A percentile compares a stretch with the other conserved stretches of the same genome.
phyloP scores from a whole-genome alignment of 2,113 vertebrate species.

The Crocuta crocuta region DNA sequence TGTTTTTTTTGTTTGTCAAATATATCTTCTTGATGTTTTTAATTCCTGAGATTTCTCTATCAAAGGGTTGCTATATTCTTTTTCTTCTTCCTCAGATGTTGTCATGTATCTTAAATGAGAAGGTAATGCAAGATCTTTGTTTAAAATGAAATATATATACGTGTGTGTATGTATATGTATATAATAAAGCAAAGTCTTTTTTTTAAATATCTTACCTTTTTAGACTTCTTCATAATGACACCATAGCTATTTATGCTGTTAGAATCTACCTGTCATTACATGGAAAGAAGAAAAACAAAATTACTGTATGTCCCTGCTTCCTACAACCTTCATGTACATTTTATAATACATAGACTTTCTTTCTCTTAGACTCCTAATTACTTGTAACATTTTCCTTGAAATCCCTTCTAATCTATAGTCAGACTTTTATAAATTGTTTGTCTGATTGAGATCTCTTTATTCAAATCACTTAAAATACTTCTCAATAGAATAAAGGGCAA shows the following conservation, averaged over 20 bases:
- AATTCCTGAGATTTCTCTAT: background rate
- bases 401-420: background rate
- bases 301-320: background rate
- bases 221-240: background rate
- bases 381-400: background rate
- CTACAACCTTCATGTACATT: background rate
- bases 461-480: background rate
- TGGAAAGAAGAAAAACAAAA: background rate
- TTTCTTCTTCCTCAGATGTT: background rate
- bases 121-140: background rate
- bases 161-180: background rate
- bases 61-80: background rate
- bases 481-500: background rate
- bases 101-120: background rate
- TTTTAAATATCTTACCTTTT: background rate
- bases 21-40: background rate
- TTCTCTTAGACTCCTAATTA: background rate
- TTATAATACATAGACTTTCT: background rate
- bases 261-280: background rate
- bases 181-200: background rate
- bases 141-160: background rate
- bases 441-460: background rate
- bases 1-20: background rate
- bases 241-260: background rate
- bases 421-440: background rate